Evolutionary conservation across 2,888 invertebrate species (phyloP), one percentile per base, ranked within the genome.

Genomic region (Deilephila elpenor): DNA sequence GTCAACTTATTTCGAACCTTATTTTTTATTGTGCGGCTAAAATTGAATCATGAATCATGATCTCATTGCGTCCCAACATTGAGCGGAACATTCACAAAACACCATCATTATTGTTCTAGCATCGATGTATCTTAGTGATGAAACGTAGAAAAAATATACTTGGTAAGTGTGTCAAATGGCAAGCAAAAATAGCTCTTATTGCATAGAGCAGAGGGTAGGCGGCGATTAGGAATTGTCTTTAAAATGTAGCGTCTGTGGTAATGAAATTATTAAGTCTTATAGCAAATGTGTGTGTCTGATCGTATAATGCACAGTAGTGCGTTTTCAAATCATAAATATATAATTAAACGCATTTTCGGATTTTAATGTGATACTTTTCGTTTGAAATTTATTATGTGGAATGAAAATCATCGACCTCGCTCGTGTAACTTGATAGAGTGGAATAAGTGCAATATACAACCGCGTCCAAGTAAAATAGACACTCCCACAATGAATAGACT

Each of bases 91-190:
- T 64, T 64, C 44, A 37, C 37, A 44, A 44, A 67, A 67, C 20
- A 6, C 51, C 14, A 67, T 67, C 67, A 67, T 25, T 51, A 67
- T 44, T 67, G 44, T 67, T 14, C 44, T 44, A 67, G 44, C 67
- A 67, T 67, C n/a, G 7, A 56, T 56, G 56, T 56, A n/a, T 17
- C n/a, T 56, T 56, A 56, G 56, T 25, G n/a, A 62, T 62, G 37
- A 6, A 62, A 34, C n/a, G 34, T 32, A 32, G 62, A 34, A 3
- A 5, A 62, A n/a, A 8, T 34, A 7, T 32, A 32, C 61, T 61
- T 61, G 60, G 32, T 25, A 25, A 25, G 25, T 60, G 25, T 11
- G 32, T 56, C 6, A n/a, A 6, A n/a, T n/a, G 56, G n/a, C n/a
- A 14, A 56, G 17, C 7, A 56, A 56, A n/a, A n/a, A 17, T 56